Evolutionary conservation across 2,888 invertebrate genomes (phyloP).

Genomic region (Physocephala rufipes): DNA sequence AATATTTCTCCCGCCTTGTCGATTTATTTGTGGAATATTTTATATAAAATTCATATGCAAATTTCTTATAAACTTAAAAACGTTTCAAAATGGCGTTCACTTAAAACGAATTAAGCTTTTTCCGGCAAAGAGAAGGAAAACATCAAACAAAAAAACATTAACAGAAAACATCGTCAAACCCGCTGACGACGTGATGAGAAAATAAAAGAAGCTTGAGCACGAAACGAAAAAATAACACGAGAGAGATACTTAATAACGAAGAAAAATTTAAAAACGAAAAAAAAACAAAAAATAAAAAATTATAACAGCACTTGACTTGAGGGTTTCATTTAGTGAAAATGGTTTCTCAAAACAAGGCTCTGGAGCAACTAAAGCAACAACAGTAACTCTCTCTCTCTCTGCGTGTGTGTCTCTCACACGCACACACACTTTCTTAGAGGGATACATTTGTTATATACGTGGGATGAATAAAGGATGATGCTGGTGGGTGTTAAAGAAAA

Average conservation of each 20-base stretch:
- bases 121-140: conserved; percentile 26
- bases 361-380: conserved; percentile 28
- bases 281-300: background rate
- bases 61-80: conserved; percentile 53
- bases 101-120: conserved; percentile 61
- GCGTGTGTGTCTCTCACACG: too few relatives aligned
- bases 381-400: conserved; percentile 17
- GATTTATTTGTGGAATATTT: background rate
- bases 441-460: conserved; percentile 6
- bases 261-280: background rate
- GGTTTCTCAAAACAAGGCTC: background rate
- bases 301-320: background rate
- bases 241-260: background rate
- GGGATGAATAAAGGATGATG: background rate
- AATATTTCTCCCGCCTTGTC: background rate
- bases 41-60: conserved; percentile 32
- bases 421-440: conserved; percentile 9
- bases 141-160: background rate
- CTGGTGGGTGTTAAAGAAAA: background rate
- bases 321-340: conserved; percentile 28
- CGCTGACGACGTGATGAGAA: background rate
- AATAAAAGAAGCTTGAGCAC: background rate
- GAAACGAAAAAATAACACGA: background rate
- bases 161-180: conserved; percentile 5
- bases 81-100: conserved; percentile 58